Evolutionary conservation across 1,140 invertebrate species (phyloP).

Genomic region (Drosophila persimilis): DNA sequence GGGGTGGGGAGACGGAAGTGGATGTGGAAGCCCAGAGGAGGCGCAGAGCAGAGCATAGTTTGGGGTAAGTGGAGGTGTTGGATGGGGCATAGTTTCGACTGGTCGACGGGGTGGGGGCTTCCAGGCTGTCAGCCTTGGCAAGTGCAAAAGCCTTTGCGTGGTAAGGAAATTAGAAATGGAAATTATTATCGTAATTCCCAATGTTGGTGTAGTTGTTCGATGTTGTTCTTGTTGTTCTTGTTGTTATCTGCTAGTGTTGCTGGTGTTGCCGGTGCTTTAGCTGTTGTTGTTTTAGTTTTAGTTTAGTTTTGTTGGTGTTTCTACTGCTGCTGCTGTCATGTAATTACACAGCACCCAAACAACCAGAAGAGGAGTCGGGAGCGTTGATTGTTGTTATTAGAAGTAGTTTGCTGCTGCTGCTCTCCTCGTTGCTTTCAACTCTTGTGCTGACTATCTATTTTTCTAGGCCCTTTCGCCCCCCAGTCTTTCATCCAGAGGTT

Average conservation of each 20-base stretch:
- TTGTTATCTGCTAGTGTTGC: conserved; percentile 27
- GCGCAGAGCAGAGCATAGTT: background rate
- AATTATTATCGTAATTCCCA: conserved; percentile 80
- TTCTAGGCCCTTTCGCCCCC: conserved; percentile 8
- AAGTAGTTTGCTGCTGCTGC: conserved; percentile 29
- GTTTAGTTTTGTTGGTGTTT: too few relatives aligned
- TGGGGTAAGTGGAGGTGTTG: conserved; percentile 2
- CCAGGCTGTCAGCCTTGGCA: conserved; percentile 37
- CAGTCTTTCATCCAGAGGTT: too few relatives aligned
- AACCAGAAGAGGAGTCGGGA: conserved; percentile 31
- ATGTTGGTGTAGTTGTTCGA: conserved; percentile 38
- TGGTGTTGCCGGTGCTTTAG: conserved; percentile 18
- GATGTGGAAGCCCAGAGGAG: background rate
- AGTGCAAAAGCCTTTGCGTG: conserved; percentile 68
- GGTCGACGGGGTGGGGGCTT: background rate
- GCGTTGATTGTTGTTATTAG: conserved; percentile 52
- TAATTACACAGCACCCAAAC: conserved; percentile 69
- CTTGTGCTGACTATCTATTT: conserved; percentile 2
- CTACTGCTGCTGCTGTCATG: conserved; percentile 54
- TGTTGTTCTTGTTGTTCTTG: conserved; percentile 4
- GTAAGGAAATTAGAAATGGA: conserved; percentile 79
- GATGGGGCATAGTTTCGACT: background rate
- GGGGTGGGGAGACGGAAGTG: background rate
- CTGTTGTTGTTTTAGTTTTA: conserved; percentile 12
- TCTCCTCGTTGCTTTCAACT: conserved; percentile 27